Evolutionary conservation across 2,888 invertebrate genomes (phyloP).

Genomic region (Sepioteuthis lessoniana): DNA sequence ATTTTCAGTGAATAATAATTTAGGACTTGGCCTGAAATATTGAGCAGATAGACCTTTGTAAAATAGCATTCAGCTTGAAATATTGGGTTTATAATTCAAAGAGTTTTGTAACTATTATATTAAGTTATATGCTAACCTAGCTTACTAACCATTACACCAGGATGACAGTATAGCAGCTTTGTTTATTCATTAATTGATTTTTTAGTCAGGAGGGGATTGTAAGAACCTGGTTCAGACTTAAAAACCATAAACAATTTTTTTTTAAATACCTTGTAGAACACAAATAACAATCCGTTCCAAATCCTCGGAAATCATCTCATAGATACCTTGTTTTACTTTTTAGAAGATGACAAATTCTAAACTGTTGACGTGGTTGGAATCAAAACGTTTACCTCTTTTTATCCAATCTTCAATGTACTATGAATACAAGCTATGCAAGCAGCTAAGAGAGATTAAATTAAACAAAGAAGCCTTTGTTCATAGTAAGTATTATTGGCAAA

Average conservation of each 20-base stretch:
- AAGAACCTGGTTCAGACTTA: background rate
- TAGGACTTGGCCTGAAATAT: no score
- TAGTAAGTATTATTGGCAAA: background rate
- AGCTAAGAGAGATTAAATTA: background rate
- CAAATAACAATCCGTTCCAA: no score
- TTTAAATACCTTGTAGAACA: background rate
- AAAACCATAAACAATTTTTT: background rate
- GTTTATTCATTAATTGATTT: no score
- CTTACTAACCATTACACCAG: no score
- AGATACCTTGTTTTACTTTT: background rate
- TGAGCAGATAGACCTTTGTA: no score
- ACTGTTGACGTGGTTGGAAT: constrained; percentile 55
- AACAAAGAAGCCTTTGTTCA: background rate
- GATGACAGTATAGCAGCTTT: no score
- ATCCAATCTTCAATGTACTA: constrained; percentile 55
- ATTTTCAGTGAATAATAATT: no score
- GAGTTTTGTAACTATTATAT: no score
- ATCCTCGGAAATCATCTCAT: no score
- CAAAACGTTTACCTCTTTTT: constrained; percentile 57
- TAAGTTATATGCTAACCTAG: no score
- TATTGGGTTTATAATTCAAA: no score
- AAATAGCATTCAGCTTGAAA: no score
- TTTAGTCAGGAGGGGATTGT: background rate
- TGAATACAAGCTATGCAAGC: constrained; percentile 55
- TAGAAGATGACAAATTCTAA: background rate